Conservation (phyloP, 2,113 vertebrate species). For the Takifugu flavidus region DNA sequence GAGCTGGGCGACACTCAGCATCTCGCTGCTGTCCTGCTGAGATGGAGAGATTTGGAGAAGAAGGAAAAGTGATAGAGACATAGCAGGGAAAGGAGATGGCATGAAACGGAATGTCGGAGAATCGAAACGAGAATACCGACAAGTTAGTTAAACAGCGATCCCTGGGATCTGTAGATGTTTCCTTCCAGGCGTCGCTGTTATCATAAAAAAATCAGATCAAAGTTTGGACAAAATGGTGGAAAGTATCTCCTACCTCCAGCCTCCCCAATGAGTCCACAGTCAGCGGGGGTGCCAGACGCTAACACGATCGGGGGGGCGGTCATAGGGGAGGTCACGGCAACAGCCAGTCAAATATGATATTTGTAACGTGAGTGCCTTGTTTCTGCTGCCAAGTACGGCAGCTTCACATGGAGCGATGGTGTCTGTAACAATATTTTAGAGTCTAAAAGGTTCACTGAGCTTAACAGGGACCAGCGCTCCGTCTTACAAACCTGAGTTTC, state of each 20-base stretch:
- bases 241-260: too few relatives aligned
- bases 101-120: not conserved
- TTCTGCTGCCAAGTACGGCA: not conserved
- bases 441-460: not conserved
- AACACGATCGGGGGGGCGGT: not conserved
- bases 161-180: too few relatives aligned
- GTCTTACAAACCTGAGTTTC: not conserved
- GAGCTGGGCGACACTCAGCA: conserved; percentile 55
- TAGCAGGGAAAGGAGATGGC: not conserved
- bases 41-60: conserved; percentile 19
- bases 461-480: not conserved
- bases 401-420: too few relatives aligned
- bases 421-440: not conserved
- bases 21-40: conserved; percentile 35
- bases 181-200: too few relatives aligned
- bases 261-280: too few relatives aligned
- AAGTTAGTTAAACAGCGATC: not conserved
- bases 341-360: not conserved
- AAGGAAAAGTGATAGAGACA: not conserved
- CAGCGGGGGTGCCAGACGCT: not conserved
- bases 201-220: too few relatives aligned
- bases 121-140: not conserved
- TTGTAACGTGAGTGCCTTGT: not conserved
- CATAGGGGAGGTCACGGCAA: not conserved
- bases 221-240: too few relatives aligned